A percentile compares a stretch with the other conserved stretches of the same genome.
phyloP scores from a whole-genome alignment of 2,797 vertebrate species.

The Todus mexicanus region DNA sequence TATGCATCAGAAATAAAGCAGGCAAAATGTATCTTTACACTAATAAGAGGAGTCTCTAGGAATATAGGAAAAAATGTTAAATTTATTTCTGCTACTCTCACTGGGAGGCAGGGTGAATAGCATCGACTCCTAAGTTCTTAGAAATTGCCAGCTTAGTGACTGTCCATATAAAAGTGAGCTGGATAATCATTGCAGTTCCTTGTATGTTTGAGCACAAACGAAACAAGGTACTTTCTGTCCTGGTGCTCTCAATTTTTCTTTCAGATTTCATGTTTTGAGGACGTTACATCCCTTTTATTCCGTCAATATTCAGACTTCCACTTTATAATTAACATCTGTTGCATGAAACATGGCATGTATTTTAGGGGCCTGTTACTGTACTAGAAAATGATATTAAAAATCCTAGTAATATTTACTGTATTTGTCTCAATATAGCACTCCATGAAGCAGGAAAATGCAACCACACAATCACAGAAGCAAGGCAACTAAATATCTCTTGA shows the following conservation, averaged over 20 bases:
- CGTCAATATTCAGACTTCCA: not conserved
- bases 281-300: not conserved
- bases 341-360: not conserved
- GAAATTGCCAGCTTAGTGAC: not conserved
- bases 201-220: not conserved
- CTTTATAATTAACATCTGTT: not conserved
- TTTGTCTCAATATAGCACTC: not conserved
- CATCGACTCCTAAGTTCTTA: not conserved
- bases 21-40: not conserved
- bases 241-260: not conserved
- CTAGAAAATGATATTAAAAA: not conserved
- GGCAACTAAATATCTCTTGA: not conserved
- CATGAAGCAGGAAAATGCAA: not conserved
- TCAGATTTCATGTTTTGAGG: not conserved
- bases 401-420: not conserved
- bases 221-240: not conserved
- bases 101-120: not conserved
- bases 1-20: not conserved
- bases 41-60: not conserved
- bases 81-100: not conserved
- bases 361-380: not conserved
- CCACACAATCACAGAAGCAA: not conserved
- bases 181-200: not conserved
- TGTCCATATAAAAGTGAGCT: not conserved
- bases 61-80: not conserved